phyloP scores from a whole-genome alignment of 2,888 invertebrate genomes.

The Epinotia ramella region DNA sequence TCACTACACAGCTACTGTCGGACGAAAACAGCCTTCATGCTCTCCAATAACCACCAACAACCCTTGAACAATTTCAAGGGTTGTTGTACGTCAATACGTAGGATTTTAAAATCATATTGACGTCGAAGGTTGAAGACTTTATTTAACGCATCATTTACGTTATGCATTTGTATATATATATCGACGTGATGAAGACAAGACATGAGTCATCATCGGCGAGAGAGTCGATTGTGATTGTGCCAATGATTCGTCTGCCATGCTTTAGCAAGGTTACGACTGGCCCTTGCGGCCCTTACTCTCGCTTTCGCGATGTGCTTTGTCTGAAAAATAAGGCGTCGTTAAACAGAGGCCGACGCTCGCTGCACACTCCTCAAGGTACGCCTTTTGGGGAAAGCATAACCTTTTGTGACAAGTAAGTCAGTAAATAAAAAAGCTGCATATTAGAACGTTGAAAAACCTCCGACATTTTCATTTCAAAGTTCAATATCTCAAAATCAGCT shows the following conservation, averaged over 20 bases:
- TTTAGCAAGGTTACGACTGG: constrained; percentile 30
- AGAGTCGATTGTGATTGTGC: constrained; percentile 37
- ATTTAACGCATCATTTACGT: background rate
- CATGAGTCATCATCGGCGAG: constrained; percentile 26
- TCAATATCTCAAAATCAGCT: too few relatives aligned
- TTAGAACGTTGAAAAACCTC: too few relatives aligned
- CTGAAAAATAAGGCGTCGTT: constrained; percentile 27
- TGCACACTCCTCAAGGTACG: background rate
- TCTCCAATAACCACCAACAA: background rate
- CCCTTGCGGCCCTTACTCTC: constrained; percentile 35
- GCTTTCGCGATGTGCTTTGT: constrained; percentile 26
- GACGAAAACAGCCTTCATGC: background rate
- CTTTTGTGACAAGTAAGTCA: background rate
- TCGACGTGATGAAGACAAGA: constrained; percentile 27
- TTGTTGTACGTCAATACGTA: too few relatives aligned
- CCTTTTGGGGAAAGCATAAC: background rate
- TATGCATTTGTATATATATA: background rate
- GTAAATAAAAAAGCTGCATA: too few relatives aligned
- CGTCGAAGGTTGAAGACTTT: background rate
- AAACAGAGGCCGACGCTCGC: background rate
- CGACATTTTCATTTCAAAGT: too few relatives aligned
- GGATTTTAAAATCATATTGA: too few relatives aligned
- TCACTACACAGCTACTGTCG: background rate
- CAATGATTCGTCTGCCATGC: constrained; percentile 36
- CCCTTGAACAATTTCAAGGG: too few relatives aligned